These are phyloP conservation scores for Macrophya alboannulata DNA, from an alignment of 2,888 invertebrate species.

Conservation along the genomic window DNA sequence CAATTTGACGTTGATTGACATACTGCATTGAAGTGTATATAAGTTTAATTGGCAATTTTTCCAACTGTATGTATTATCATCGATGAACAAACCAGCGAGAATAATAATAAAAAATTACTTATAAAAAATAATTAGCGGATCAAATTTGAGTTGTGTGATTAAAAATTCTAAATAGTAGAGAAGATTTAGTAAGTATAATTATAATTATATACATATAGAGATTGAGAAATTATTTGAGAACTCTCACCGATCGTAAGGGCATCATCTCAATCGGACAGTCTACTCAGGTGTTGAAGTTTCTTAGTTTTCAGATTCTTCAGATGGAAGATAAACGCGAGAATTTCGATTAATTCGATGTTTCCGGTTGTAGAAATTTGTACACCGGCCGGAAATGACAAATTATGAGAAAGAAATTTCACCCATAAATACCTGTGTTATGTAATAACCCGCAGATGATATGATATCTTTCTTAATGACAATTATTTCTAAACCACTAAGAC, in stretches of 20 bases:
- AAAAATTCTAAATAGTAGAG: not conserved
- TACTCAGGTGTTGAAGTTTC: not conserved
- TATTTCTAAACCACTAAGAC: not conserved
- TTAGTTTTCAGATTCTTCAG: not conserved
- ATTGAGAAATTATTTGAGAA: not conserved
- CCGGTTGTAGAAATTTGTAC: conserved; percentile 2
- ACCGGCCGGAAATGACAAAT: not conserved
- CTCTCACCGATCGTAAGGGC: not conserved
- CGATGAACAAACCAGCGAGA: not conserved
- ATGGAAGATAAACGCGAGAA: not conserved
- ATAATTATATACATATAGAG: not conserved
- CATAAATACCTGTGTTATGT: not conserved
- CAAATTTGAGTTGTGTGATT: not conserved
- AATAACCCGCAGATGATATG: not conserved
- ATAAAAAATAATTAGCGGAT: not conserved
- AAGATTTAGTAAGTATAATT: not conserved
- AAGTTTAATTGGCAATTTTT: not conserved
- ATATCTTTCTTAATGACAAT: not conserved
- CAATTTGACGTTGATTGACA: not conserved
- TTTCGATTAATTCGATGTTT: conserved; percentile 35
- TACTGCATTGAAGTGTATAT: not conserved
- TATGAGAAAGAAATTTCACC: not conserved
- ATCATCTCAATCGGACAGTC: not conserved
- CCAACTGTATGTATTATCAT: not conserved
- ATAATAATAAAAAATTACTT: not conserved